Evolutionary conservation across 37 sponge, comb jelly and placozoan species (phyloP), one percentile per base, ranked within the genome.

Genomic region (Tethya wilhelma): DNA sequence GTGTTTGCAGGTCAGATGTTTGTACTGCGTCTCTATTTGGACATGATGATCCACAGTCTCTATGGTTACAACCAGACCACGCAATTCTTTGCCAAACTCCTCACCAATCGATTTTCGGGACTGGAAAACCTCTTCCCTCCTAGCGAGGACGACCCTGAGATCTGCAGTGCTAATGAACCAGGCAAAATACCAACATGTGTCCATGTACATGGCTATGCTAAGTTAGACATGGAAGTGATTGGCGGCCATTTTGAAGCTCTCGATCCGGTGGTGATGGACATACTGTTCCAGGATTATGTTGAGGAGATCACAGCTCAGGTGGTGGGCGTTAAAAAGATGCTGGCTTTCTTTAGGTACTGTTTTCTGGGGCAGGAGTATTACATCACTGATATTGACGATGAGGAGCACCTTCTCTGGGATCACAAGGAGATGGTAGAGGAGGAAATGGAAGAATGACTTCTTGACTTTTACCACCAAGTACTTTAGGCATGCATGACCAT

Each of bases 241-340:
- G 79, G 84, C 12, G 39, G 33, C 30, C 96, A 96, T 43, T 96
- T 96, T 53, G 44, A 74, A 30, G 74, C 80, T 9, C 91, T 96
- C 0, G 34, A 17, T 11, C 85, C 84, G 1, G 90, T 68, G 20
- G 94, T 83, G 60, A 89, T 76, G 45, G 96, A 96, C 81, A 84
- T 96, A 23, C 63, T 96, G 46, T 93, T 96, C 38, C 11, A 31
- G 31, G 88, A 96, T 70, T 96, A 96, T 73, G 94, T 96, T 34
- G 96, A 96, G 74, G 96, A 96, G 86, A 93, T 96, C 0, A 72
- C 90, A 42, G 91, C 91, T 40, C 91, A 93, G 72, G 94, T 96
- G 56, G 91, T 88, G 17, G 96, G 96, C 9, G 78, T 87, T 19
- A 84, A 73, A 36, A 74, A 84, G 79, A 78, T 92, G 87, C 26